Conservation (phyloP, 2,797 vertebrate genomes). For the Macropodus opercularis region DNA sequence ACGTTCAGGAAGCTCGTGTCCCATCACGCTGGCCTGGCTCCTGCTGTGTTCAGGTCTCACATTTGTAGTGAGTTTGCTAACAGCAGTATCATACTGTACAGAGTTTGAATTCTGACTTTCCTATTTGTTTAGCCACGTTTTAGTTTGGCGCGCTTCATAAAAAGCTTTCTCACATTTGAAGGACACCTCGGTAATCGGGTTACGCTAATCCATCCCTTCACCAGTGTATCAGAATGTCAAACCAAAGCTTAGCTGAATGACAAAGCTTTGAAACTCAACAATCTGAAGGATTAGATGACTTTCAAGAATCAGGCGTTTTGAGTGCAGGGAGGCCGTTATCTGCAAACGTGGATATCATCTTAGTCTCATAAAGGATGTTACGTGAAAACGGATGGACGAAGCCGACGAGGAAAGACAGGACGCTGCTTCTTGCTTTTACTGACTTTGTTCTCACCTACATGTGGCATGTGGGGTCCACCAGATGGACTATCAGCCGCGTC, state of each 20-base stretch:
- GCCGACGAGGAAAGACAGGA: conserved; percentile 16
- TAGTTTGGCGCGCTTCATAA: conserved; percentile 54
- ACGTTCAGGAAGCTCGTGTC: too few relatives aligned
- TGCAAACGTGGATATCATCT: conserved; percentile 47
- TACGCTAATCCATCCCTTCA: conserved; percentile 72
- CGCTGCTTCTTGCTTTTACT: conserved; percentile 20
- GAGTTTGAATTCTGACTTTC: too few relatives aligned
- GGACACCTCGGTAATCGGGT: conserved; percentile 68
- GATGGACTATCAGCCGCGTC: conserved; percentile 18
- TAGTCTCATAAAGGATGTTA: conserved; percentile 27
- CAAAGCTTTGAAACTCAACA: conserved; percentile 72
- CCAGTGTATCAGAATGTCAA: conserved; percentile 72
- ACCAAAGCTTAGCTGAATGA: conserved; percentile 68
- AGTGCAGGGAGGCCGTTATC: conserved; percentile 40
- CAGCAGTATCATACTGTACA: too few relatives aligned
- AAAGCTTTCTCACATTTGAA: conserved; percentile 56
- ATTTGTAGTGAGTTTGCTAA: too few relatives aligned
- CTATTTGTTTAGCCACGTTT: too few relatives aligned
- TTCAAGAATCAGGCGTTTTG: conserved; percentile 60
- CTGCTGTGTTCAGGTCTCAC: too few relatives aligned
- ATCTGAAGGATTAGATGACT: conserved; percentile 69
- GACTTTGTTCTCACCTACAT: conserved; percentile 24
- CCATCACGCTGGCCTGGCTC: too few relatives aligned
- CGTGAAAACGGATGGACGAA: conserved; percentile 18
- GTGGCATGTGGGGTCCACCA: not conserved